Percentiles rank a stretch among this genome's conserved stretches.
These are phyloP conservation scores for Popillia japonica DNA, from an alignment of 1,140 invertebrate genomes.

Conservation along the genomic window DNA sequence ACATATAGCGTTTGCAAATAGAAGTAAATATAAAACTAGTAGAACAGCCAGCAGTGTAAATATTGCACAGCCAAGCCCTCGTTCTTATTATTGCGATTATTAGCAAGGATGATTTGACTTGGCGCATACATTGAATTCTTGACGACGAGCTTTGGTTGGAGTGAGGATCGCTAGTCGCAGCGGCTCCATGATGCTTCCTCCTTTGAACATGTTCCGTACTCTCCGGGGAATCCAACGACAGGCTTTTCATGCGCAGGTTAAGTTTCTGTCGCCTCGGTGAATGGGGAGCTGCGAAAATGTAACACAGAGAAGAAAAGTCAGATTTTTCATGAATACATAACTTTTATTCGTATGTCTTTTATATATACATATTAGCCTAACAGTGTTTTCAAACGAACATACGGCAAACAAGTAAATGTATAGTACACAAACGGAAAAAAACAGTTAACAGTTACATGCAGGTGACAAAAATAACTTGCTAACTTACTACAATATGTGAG, in stretches of 20 bases:
- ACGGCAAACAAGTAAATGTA: constrained; percentile 18
- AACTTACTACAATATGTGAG: constrained; percentile 28
- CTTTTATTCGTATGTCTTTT: not conserved
- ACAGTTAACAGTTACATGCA: constrained; percentile 35
- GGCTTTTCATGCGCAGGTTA: constrained; percentile 96
- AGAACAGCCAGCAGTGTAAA: not conserved
- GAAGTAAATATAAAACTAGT: not conserved
- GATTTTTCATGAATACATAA: not conserved
- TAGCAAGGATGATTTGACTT: not conserved
- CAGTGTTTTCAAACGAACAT: not conserved
- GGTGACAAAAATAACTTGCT: constrained; percentile 32
- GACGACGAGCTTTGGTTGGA: constrained; percentile 63
- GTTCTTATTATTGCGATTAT: not conserved
- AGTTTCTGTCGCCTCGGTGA: constrained; percentile 94
- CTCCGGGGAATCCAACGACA: constrained; percentile 95
- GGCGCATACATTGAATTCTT: constrained; percentile 61
- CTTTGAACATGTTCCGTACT: constrained; percentile 85
- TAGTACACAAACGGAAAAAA: constrained; percentile 23
- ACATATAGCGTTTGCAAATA: not conserved
- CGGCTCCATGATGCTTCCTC: constrained; percentile 68
- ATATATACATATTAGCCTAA: not conserved
- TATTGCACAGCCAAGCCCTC: not conserved
- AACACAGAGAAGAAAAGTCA: not conserved
- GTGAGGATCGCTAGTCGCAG: constrained; percentile 68
- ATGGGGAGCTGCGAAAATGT: constrained; percentile 80